Percentiles rank a stretch among this genome's conserved stretches.
phyloP scores from a whole-genome alignment of 2,113 vertebrate species.

The Rhineura floridana region DNA sequence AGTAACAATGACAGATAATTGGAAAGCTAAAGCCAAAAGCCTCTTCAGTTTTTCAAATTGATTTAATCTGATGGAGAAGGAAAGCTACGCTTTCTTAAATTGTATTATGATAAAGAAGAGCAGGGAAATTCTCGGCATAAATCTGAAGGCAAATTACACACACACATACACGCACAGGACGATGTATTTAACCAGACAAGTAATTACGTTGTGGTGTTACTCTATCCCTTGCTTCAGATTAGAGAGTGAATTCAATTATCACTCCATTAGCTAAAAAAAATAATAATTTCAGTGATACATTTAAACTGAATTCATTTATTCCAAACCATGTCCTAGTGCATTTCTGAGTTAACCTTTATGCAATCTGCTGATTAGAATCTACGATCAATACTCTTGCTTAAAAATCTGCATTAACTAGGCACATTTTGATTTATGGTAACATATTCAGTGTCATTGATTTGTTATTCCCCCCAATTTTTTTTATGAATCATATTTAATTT shows the following conservation, averaged over 20 bases:
- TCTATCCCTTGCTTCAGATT: constrained; percentile 72
- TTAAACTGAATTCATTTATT: constrained; percentile 77
- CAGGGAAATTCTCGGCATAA: constrained; percentile 74
- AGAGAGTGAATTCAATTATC: constrained; percentile 78
- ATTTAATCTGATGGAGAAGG: constrained; percentile 78
- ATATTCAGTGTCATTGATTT: constrained; percentile 60
- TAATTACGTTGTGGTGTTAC: constrained; percentile 75
- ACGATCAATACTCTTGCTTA: constrained; percentile 67
- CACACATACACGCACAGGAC: constrained; percentile 60
- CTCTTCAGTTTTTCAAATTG: constrained; percentile 74
- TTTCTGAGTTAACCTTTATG: constrained; percentile 68
- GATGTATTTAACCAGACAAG: constrained; percentile 78
- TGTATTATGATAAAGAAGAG: constrained; percentile 78
- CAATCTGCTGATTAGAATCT: constrained; percentile 70
- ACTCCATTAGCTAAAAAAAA: constrained; percentile 76
- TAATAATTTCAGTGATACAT: constrained; percentile 74
- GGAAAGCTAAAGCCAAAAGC: constrained; percentile 71
- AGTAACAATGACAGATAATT: constrained; percentile 71
- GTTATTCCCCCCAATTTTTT: constrained; percentile 39
- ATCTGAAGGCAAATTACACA: constrained; percentile 78
- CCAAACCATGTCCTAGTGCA: constrained; percentile 56
- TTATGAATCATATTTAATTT: constrained; percentile 61
- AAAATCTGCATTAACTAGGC: constrained; percentile 61
- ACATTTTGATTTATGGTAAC: constrained; percentile 54
- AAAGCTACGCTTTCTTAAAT: constrained; percentile 77